Percentiles rank a stretch among this genome's conserved stretches.
Evolutionary conservation across 2,797 vertebrate species (phyloP).

Genomic region (Sarcophilus harrisii): DNA sequence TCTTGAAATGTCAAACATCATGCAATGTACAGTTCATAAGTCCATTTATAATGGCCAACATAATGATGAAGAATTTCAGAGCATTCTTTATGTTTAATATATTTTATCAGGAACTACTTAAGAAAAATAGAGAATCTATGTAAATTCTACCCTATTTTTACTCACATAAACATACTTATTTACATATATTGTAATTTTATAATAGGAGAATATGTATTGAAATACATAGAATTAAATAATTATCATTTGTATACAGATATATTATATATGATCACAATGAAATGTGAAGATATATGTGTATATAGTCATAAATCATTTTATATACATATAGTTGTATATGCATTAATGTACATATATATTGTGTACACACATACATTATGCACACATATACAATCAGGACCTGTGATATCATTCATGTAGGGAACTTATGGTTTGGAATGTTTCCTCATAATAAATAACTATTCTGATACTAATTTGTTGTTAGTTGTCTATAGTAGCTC

Average conservation of each 20-base stretch:
- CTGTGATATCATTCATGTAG: not conserved
- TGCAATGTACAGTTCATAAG: constrained; percentile 20
- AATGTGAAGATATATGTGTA: too few species aligned
- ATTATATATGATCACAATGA: too few species aligned
- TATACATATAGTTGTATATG: not conserved
- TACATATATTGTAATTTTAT: not conserved
- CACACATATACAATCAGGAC: not conserved
- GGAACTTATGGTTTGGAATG: not conserved
- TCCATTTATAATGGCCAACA: not conserved
- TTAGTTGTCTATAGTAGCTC: not conserved
- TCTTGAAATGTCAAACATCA: constrained; percentile 33
- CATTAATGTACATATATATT: too few species aligned
- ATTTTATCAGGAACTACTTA: constrained; percentile 14
- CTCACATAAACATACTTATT: not conserved
- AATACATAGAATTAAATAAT: too few species aligned
- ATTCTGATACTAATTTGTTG: not conserved
- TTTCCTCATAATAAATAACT: not conserved
- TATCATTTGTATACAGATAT: too few species aligned
- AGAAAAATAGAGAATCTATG: not conserved
- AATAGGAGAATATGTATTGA: too few species aligned
- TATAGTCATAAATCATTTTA: not conserved
- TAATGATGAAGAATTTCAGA: not conserved
- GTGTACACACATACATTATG: not conserved
- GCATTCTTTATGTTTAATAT: not conserved
- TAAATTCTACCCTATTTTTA: not conserved